Evolutionary conservation across 2,113 vertebrate genomes (phyloP), one percentile per base, ranked within the genome.

Genomic region (Sorex araneus): DNA sequence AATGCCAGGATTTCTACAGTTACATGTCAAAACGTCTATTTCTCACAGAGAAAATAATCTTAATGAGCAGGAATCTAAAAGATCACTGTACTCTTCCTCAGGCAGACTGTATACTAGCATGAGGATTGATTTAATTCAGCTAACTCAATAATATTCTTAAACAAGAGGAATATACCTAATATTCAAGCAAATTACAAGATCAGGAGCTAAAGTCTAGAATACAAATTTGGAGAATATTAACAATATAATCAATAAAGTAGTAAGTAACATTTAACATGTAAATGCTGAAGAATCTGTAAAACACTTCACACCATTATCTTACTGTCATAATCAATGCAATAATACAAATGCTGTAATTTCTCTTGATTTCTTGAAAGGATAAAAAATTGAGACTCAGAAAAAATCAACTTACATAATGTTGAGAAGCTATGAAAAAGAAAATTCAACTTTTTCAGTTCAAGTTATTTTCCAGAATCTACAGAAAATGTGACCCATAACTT

Each of bases 101-200:
- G 12, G 36, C 13, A 45, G 67, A 73, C 63, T 64, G n/a, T 19
- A 75, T 1, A 32, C 36, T 25, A 64, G 6, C 0, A 76, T 8
- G 9, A 81, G 11, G 6, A 94, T 18, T 11, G 57, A 91, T 90
- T 88, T 63, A 90, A 73, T 71, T 89, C 11, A 73, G 6, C 18
- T 54, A 43, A 78, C 27, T 82, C 82, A 91, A 34, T 4, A 91
- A 10, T 25, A 30, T 34, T 34, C 21, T 23, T 19, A 70, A 64
- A 81, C 18, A 93, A 47, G 66, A 70, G 13, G 30, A 0, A 19
- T 23, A n/a, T 87, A 84, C 28, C 18, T 1, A 90, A 75, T 60
- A 93, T 21, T 75, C 27, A 83, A 88, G 21, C 27, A 71, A 81
- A 85, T 28, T 78, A 25, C 30, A 81, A 77, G 54, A 82, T 0